Evolutionary conservation across 2,888 invertebrate genomes (phyloP), one percentile per base, ranked within the genome.

Genomic region (Panopea generosa): DNA sequence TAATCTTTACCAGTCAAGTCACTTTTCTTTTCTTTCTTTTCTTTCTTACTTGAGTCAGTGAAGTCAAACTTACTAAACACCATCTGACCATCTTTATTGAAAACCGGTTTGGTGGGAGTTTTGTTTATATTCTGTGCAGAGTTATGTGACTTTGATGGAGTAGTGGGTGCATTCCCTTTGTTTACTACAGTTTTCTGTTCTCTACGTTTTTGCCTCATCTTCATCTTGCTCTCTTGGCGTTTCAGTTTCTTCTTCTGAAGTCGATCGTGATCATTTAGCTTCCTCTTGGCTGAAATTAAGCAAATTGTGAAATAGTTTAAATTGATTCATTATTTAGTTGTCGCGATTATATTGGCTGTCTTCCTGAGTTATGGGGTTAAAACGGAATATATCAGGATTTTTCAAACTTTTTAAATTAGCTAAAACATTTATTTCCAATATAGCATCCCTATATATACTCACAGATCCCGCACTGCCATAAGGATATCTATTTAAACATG

Each of bases 1-100:
- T 97, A 96, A 92, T 98, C 95, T 74, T 93, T 93, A 0, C 93
- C 93, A 9, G 87, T 89, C 94, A 95, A 86, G 93, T 94, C 67
- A 88, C 92, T 96, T 53, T 94, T 93, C n/a, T n/a, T n/a, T n/a
- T n/a, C n/a, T n/a, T n/a, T n/a, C 11, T 88, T 90, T 82, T 90
- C 93, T 93, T 91, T 86, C 20, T 85, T 77, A 3, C 77, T 83
- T 6, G 93, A 90, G 92, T 95, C 79, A 26, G 96, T 95, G 93
- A 98, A 97, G 92, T 98, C 97, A 92, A 98, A 96, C 93, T 98
- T 98, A 4, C 97, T 97, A 90, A 96, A 98, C 0, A 97, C 97
- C 90, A 97, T 95, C 93, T 97, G 96, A 1, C 96, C 96, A 79
- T 97, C 96, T 84, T 95, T 96, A 91, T 97, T 97, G 33, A 77